Percentiles rank a stretch among this genome's conserved stretches.
phyloP scores from a whole-genome alignment of 2,888 invertebrate genomes.

The Acrobasis consociella region DNA sequence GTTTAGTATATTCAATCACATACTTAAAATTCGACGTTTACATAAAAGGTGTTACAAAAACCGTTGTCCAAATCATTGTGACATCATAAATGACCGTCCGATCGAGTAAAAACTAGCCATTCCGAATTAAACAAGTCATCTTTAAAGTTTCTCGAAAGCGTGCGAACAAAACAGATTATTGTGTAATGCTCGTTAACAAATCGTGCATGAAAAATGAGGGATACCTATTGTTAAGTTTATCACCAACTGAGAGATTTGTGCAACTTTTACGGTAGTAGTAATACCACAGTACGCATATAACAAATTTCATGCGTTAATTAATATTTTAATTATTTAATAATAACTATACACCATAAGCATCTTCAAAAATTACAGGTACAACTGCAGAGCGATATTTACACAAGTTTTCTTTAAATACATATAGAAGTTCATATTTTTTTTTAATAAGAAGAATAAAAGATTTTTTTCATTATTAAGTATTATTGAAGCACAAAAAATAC shows the following conservation, averaged over 20 bases:
- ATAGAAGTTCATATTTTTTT: too few relatives aligned
- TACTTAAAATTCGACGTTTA: conserved; percentile 27
- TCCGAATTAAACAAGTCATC: conserved; percentile 37
- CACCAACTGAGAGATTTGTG: conserved; percentile 2
- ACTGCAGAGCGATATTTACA: too few relatives aligned
- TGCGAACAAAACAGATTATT: conserved; percentile 32
- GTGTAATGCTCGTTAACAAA: conserved; percentile 37
- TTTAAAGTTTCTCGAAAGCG: conserved; percentile 44
- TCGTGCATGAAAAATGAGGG: conserved; percentile 24
- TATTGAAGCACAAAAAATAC: too few relatives aligned
- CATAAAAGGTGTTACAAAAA: conserved; percentile 36
- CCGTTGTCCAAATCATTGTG: conserved; percentile 33
- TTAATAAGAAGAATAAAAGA: too few relatives aligned
- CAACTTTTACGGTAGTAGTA: background rate
- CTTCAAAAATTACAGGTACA: too few relatives aligned
- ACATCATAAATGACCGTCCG: conserved; percentile 35
- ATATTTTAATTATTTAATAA: too few relatives aligned
- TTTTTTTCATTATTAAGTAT: too few relatives aligned
- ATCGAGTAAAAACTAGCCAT: conserved; percentile 33
- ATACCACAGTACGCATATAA: too few relatives aligned
- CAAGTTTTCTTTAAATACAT: too few relatives aligned
- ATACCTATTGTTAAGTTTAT: conserved; percentile 11
- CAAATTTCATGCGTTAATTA: too few relatives aligned
- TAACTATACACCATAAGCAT: too few relatives aligned
- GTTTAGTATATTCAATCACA: conserved; percentile 1